Evolutionary conservation across 2,113 vertebrate genomes (phyloP).

Genomic region (Athene cunicularia): DNA sequence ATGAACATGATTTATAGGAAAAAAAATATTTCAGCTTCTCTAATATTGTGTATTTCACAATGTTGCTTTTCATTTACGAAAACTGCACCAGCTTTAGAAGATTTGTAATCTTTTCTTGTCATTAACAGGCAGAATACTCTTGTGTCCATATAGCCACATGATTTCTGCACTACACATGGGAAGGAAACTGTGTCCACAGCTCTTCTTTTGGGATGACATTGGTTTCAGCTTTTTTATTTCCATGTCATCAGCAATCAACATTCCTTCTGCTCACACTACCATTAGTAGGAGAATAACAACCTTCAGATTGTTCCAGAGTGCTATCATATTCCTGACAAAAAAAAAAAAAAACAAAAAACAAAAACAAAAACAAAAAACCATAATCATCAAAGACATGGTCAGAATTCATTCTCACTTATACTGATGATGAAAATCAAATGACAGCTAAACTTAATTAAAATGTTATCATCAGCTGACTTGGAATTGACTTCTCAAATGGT

Average conservation of each 20-base stretch:
- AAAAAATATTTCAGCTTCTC: background rate
- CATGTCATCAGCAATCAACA: background rate
- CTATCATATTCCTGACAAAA: background rate
- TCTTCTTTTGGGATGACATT: background rate
- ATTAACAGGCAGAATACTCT: background rate
- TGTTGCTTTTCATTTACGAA: background rate
- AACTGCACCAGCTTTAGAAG: background rate
- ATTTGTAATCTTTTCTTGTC: background rate
- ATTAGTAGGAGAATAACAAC: background rate
- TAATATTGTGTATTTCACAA: background rate
- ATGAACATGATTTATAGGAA: background rate
- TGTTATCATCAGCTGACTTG: background rate
- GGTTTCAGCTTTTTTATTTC: background rate
- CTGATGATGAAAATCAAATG: background rate
- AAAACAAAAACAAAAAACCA: too few relatives aligned
- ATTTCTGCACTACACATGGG: background rate
- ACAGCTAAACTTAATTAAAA: background rate
- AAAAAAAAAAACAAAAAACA: too few relatives aligned
- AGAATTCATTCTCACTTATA: background rate
- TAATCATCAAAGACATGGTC: background rate
- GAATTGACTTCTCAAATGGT: background rate
- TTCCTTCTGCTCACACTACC: background rate
- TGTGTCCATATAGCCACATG: background rate
- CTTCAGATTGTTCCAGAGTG: background rate
- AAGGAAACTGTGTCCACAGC: background rate